Base-by-base conservation (phyloP, 37 sponge, comb jelly and placozoan genomes). In the Crambe crambe region DNA sequence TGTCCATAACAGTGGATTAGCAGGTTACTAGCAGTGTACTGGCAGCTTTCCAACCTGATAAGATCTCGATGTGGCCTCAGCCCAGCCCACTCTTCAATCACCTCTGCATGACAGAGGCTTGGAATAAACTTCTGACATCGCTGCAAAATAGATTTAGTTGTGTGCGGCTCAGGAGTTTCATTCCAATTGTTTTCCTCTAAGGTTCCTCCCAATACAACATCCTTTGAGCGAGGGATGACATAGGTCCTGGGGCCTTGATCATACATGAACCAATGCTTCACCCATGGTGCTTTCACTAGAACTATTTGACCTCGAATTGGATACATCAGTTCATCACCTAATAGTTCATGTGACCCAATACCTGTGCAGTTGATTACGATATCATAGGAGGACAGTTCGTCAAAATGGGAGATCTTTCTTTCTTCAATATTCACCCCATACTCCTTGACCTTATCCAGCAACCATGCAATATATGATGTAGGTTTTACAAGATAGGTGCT, bases 331-430 rank as follows among this genome's bases (percentile, higher is more conserved):
- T 43, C 10, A 42, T 94, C 92, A 37, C 35, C 60, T n/a, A 76
- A 40, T n/a, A 94, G 74, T 25, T 79, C 59, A 32, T 68, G 30
- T 2, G 94, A 58, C 4, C 85, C 91, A 17, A 94, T 58, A 58
- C 95, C 95, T 25, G 92, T 88, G 77, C 95, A 94, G 75, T 94
- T 94, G 51, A 94, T 57, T 32, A 90, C 83, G 1, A 94, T 25
- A 42, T 84, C 83, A 56, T 88, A 85, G 17, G 56, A 58, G 20
- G 30, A 26, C 12, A 90, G 69, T 31, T 87, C 72, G 21, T 83
- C 56, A 0, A 94, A 41, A 20, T 32, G 41, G 3, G 35, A 29
- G 1, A 94, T 32, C 66, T 74, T 72, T 68, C 37, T 79, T 71
- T 80, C 66, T 23, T 67, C 64, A 29, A 92, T n/a, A 0, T 25